Evolutionary conservation across 2,113 vertebrate genomes (phyloP).

Genomic region (Hyperoodon ampullatus): DNA sequence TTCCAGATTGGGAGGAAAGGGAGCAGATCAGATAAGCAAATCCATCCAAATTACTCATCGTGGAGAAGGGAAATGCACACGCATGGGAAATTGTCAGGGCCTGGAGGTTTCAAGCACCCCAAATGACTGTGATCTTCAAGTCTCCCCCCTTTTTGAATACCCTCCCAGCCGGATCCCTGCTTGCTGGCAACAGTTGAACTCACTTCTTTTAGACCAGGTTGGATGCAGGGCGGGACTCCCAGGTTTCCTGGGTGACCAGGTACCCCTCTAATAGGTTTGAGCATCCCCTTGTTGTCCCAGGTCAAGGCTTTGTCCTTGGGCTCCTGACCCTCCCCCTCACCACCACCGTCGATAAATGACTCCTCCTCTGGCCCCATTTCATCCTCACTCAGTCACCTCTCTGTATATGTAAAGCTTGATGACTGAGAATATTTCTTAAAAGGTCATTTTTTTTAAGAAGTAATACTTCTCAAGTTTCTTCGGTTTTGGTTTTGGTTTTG

Average conservation of each 20-base stretch:
- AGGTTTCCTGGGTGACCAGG: conserved; percentile 23
- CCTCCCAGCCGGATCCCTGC: neutral
- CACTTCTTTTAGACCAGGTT: conserved; percentile 38
- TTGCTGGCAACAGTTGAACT: neutral
- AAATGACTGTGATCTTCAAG: neutral
- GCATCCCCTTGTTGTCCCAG: conserved; percentile 5
- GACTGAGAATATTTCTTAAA: neutral
- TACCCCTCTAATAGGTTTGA: neutral
- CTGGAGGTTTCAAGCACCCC: neutral
- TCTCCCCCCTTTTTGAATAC: conserved; percentile 44
- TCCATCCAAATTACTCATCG: neutral
- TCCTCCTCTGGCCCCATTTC: neutral
- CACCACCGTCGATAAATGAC: neutral
- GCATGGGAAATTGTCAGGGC: conserved; percentile 74
- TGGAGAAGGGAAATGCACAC: conserved; percentile 49
- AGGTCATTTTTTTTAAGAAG: neutral
- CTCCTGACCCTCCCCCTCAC: neutral
- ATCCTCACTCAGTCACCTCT: neutral
- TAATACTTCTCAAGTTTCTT: neutral
- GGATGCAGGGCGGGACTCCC: conserved; percentile 30
- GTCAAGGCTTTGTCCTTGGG: neutral
- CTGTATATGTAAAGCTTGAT: neutral
- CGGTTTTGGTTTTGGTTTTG: neutral
- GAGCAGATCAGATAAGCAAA: neutral
- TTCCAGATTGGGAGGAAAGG: conserved; percentile 15